Evolutionary conservation across 2,888 invertebrate genomes (phyloP).

Genomic region (Sarcophaga carnaria): DNA sequence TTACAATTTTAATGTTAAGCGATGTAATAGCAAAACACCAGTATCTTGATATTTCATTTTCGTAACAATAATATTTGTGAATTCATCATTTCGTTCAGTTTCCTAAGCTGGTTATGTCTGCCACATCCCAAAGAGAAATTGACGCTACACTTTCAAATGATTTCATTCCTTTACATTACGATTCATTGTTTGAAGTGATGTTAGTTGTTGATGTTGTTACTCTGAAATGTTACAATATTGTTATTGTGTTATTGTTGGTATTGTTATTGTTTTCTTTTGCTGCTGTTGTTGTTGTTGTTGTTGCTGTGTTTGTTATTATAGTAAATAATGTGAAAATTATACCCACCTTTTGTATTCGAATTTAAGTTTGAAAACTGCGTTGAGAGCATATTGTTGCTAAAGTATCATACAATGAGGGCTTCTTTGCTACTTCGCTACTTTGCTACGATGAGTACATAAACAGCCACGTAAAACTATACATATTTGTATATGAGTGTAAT

Average conservation of each 20-base stretch:
- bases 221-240: neutral
- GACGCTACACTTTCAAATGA: neutral
- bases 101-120: no score
- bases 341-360: constrained; percentile 20
- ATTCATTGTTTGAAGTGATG: neutral
- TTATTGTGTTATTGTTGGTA: neutral
- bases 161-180: neutral
- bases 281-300: neutral
- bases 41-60: no score
- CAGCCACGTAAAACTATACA: neutral
- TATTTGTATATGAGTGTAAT: neutral
- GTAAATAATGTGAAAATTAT: constrained; percentile 46
- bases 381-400: constrained; percentile 32
- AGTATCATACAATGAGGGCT: constrained; percentile 1
- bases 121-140: no score
- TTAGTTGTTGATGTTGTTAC: neutral
- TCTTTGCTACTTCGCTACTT: neutral
- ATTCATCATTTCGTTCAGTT: no score
- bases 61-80: no score
- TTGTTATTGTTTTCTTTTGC: neutral
- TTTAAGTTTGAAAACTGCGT: constrained; percentile 14
- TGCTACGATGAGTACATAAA: neutral
- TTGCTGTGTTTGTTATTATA: constrained; percentile 22
- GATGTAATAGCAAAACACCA: no score
- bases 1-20: no score